Evolutionary conservation across 2,888 invertebrate species (phyloP).

Genomic region (Amaurobius ferox): DNA sequence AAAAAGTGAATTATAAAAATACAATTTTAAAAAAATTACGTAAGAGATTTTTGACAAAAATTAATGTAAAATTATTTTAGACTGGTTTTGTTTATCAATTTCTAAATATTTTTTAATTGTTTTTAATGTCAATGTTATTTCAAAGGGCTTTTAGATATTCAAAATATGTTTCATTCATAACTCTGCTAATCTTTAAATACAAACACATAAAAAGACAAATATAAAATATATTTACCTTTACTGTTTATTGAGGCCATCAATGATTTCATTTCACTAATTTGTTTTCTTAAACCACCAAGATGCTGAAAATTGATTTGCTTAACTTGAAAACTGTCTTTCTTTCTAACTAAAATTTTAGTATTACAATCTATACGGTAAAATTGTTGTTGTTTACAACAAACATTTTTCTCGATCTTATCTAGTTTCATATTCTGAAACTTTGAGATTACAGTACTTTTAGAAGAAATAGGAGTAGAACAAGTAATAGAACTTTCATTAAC

Average conservation of each 20-base stretch:
- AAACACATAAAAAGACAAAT: too few species aligned
- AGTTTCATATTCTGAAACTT: not conserved
- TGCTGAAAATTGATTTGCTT: not conserved
- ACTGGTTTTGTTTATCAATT: too few species aligned
- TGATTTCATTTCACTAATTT: constrained; percentile 14
- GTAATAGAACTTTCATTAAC: not conserved
- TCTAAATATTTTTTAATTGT: too few species aligned
- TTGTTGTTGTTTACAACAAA: not conserved
- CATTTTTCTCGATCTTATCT: not conserved
- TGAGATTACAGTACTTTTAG: not conserved
- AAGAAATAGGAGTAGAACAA: constrained; percentile 40
- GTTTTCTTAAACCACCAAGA: constrained; percentile 26
- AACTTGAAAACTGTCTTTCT: not conserved
- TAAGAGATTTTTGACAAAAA: too few species aligned
- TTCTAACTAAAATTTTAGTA: not conserved
- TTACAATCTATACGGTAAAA: constrained; percentile 6
- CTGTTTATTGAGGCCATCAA: not conserved
- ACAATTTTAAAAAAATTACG: too few species aligned
- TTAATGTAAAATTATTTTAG: too few species aligned
- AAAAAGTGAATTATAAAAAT: too few species aligned
- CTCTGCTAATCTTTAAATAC: too few species aligned
- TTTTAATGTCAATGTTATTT: too few species aligned
- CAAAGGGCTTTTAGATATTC: too few species aligned
- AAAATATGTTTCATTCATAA: too few species aligned
- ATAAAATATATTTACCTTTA: not conserved